phyloP scores from a whole-genome alignment of 2,888 invertebrate genomes.

The Orchesellides sinensis region DNA sequence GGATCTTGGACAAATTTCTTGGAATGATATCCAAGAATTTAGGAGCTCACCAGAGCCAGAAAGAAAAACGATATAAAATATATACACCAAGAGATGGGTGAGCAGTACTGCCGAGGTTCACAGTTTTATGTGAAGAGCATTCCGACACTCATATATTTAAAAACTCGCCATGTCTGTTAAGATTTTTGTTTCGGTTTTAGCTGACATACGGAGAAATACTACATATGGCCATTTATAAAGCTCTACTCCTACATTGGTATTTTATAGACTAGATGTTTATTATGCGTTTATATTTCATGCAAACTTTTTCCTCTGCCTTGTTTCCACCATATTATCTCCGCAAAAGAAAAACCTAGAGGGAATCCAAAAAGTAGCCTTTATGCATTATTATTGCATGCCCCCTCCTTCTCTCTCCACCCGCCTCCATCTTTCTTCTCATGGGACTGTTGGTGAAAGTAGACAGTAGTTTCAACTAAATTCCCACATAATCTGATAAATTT shows the following conservation, averaged over 20 bases:
- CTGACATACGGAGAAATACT: conserved; percentile 51
- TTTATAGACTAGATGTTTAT: conserved; percentile 44
- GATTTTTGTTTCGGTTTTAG: conserved; percentile 56
- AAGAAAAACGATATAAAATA: too few species aligned
- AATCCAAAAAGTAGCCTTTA: conserved; percentile 36
- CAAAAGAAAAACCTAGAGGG: background rate
- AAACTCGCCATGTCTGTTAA: conserved; percentile 20
- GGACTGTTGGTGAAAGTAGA: conserved; percentile 53
- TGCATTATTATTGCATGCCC: conserved; percentile 25
- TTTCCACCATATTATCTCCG: conserved; percentile 31
- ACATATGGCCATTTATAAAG: conserved; percentile 57
- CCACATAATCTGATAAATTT: conserved; percentile 64
- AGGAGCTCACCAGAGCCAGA: conserved; percentile 35
- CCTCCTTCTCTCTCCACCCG: conserved; percentile 21
- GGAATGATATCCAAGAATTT: conserved; percentile 62
- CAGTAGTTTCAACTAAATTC: conserved; percentile 51
- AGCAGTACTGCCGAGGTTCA: background rate
- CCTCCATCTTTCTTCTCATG: conserved; percentile 38
- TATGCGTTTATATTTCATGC: conserved; percentile 54
- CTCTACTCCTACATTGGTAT: conserved; percentile 22
- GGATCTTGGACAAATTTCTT: conserved; percentile 63
- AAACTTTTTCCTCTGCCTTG: conserved; percentile 45
- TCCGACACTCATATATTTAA: background rate
- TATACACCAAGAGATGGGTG: background rate
- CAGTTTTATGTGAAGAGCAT: background rate